These are phyloP conservation scores for Eledona agricola DNA, from an alignment of 2,888 invertebrate species.

Conservation along the genomic window DNA sequence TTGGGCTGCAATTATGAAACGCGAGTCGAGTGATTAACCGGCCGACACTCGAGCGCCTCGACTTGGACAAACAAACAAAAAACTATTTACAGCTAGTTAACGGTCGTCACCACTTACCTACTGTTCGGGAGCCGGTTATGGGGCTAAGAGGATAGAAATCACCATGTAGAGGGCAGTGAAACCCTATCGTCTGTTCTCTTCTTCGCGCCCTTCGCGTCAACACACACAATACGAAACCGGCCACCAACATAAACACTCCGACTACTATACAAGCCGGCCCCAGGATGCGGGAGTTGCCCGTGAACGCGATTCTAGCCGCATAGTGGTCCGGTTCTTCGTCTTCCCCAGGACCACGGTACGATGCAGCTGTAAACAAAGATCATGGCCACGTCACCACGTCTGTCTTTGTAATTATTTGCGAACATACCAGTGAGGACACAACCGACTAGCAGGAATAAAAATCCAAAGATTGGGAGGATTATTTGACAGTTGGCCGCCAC, in stretches of 20 bases:
- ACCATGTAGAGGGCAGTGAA: constrained; percentile 80
- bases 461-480: constrained; percentile 79
- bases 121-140: constrained; percentile 63
- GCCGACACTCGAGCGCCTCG: too few relatives aligned
- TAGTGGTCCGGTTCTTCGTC: constrained; percentile 78
- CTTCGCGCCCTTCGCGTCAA: constrained; percentile 73
- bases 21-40: too few relatives aligned
- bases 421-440: constrained; percentile 76
- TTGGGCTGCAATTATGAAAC: too few relatives aligned
- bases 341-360: constrained; percentile 76
- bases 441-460: constrained; percentile 78
- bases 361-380: constrained; percentile 69
- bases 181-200: constrained; percentile 74
- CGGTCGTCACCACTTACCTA: constrained; percentile 54
- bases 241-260: constrained; percentile 75
- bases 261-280: constrained; percentile 79
- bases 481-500: constrained; percentile 82
- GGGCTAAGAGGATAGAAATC: constrained; percentile 81
- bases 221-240: constrained; percentile 73
- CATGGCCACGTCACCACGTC: neutral
- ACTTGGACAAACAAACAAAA: constrained; percentile 1
- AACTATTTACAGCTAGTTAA: constrained; percentile 3
- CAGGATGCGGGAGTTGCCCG: constrained; percentile 76
- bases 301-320: constrained; percentile 76
- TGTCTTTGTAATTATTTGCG: constrained; percentile 2